Percentiles rank a stretch among this genome's conserved stretches.
Evolutionary conservation across 2,888 invertebrate species (phyloP).

Genomic region (Napeogenes sylphis): DNA sequence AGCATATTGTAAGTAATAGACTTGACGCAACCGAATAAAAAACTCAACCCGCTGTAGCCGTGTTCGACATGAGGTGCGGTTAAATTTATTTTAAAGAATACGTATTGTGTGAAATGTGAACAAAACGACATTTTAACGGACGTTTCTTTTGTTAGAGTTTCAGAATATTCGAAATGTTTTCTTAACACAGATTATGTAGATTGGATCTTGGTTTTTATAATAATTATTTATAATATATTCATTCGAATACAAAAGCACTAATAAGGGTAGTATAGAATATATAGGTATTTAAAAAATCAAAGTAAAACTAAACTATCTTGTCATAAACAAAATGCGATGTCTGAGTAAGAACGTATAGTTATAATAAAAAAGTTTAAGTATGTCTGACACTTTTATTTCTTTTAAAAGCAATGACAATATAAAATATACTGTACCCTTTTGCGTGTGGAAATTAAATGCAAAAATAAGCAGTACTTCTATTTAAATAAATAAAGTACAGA

Average conservation of each 20-base stretch:
- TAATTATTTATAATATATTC: too few relatives aligned
- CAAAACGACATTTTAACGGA: conserved; percentile 38
- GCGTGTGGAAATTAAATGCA: background rate
- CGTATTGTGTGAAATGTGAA: conserved; percentile 67
- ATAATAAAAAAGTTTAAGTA: conserved; percentile 3
- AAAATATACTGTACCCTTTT: background rate
- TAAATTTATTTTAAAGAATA: conserved; percentile 59
- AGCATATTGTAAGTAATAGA: conserved; percentile 62
- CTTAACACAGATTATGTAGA: too few relatives aligned
- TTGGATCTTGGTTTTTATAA: too few relatives aligned
- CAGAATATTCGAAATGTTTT: too few relatives aligned
- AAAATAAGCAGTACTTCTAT: conserved; percentile 1
- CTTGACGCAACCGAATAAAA: conserved; percentile 57
- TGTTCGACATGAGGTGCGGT: conserved; percentile 64
- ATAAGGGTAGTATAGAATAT: background rate
- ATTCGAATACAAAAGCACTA: too few relatives aligned
- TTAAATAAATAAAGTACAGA: conserved; percentile 23
- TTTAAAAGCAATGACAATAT: background rate
- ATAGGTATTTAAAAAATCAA: background rate
- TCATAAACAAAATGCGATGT: background rate
- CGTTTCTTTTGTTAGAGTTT: conserved; percentile 14
- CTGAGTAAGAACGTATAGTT: background rate
- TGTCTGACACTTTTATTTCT: conserved; percentile 1
- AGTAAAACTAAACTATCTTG: background rate
- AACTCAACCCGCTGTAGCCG: conserved; percentile 52